A percentile compares a stretch with the other conserved stretches of the same genome.
Evolutionary conservation across 1,140 invertebrate genomes (phyloP).

Genomic region (Linepithema humile): DNA sequence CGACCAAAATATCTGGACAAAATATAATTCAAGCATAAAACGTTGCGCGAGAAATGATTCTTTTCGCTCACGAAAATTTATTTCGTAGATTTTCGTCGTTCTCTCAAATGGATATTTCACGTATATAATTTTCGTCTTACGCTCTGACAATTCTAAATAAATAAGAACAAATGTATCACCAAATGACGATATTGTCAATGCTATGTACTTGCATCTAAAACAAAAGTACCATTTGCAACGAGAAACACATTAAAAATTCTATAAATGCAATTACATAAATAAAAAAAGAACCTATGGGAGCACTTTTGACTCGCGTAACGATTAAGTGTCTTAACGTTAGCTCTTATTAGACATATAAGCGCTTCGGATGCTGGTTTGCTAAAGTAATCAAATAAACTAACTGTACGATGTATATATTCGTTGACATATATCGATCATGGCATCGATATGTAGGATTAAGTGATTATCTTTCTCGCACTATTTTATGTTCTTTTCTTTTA

Average conservation of each 20-base stretch:
- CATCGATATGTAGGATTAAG: constrained; percentile 37
- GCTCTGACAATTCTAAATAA: background rate
- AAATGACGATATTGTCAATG: too few relatives aligned
- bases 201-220: background rate
- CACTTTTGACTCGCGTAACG: constrained; percentile 44
- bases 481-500: background rate
- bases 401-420: constrained; percentile 53
- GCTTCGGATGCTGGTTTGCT: constrained; percentile 53
- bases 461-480: constrained; percentile 21
- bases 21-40: constrained; percentile 17
- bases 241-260: background rate
- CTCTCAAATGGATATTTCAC: too few relatives aligned
- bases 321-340: constrained; percentile 55
- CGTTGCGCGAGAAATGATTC: constrained; percentile 28
- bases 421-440: constrained; percentile 44
- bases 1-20: constrained; percentile 10
- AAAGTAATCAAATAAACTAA: constrained; percentile 45
- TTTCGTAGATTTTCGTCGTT: background rate
- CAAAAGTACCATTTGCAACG: background rate
- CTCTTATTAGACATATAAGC: constrained; percentile 44
- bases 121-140: background rate
- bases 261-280: background rate
- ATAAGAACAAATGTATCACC: too few relatives aligned
- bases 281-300: background rate
- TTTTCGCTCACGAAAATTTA: background rate